A percentile compares a stretch with the other conserved stretches of the same genome.
Conservation (phyloP, 1,140 invertebrate genomes). For the Lucilia cuprina region DNA sequence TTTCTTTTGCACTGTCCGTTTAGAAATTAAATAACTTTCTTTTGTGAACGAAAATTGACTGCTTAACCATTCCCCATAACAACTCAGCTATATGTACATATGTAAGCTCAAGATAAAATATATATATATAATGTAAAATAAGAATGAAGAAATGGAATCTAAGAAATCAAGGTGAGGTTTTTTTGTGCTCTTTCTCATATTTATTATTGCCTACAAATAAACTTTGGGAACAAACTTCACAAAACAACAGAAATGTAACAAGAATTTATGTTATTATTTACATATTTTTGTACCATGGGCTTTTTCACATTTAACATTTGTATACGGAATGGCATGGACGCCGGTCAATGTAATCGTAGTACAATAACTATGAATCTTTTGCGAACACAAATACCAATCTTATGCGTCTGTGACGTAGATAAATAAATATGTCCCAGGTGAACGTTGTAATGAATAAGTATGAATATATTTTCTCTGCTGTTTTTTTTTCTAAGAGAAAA, state of each 20-base stretch:
- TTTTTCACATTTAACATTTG: background rate
- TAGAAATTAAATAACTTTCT: constrained; percentile 34
- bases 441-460: constrained; percentile 28
- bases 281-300: constrained; percentile 20
- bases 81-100: background rate
- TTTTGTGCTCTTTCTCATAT: background rate
- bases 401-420: constrained; percentile 21
- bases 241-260: constrained; percentile 12
- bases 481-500: background rate
- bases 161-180: constrained; percentile 2
- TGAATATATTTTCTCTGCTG: constrained; percentile 3
- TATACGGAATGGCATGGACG: too few relatives aligned
- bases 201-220: background rate
- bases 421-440: constrained; percentile 34
- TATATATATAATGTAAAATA: background rate
- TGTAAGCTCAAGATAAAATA: background rate
- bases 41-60: background rate
- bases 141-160: background rate
- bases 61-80: background rate
- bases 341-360: too few relatives aligned
- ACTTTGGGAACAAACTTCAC: background rate
- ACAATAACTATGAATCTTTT: too few relatives aligned
- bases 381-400: background rate
- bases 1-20: background rate
- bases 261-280: constrained; percentile 30